Base-by-base conservation (phyloP, 2,797 vertebrate genomes). In the Melanotaenia trifasciata region DNA sequence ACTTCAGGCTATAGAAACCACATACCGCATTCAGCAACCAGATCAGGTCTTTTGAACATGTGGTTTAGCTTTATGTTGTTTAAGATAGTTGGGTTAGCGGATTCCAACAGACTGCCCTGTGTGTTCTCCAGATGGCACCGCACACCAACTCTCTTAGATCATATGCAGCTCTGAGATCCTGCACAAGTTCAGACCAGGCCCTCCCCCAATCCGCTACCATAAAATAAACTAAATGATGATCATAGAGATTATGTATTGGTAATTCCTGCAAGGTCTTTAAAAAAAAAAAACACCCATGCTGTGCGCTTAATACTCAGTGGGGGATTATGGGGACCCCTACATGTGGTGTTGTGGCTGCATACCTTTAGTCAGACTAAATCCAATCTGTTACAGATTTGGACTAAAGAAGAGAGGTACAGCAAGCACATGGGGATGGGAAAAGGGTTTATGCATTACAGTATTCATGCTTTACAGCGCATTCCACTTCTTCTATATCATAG, bases 271-370 rank as follows among this genome's bases (percentile, higher is more conserved):
- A 87, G 83, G 87, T 90, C 90, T 50, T 50, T 10, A 85, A 78
- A 89, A 28, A 28, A 28, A 28, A 28, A 28, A 84, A 79, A 91
- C 80, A 79, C 78, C 84, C 91, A 88, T 87, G 89, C 92, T 90
- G 92, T 92, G 92, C 75, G 90, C 85, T 87, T 90, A 93, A 93
- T 93, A 80, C 91, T 89, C 89, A 70, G 86, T 47, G 79, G 79
- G 78, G 91, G 94, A 94, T 95, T 94, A 94, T 61, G 86, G 62
- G 79, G 88, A 89, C 89, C 87, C 85, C 86, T 92, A 81, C 92
- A 92, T 94, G 93, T 93, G 93, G 90, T 94, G 94, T 94, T 94
- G 91, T 94, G 94, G 91, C 94, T 93, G 86, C 94, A 93, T 93
- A 94, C 91, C 93, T 94, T 86, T 85, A 94, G 84, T 90, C 93